Percentiles rank a stretch among this genome's conserved stretches.
Conservation (phyloP, 2,113 vertebrate species). For the Tiliqua scincoides region DNA sequence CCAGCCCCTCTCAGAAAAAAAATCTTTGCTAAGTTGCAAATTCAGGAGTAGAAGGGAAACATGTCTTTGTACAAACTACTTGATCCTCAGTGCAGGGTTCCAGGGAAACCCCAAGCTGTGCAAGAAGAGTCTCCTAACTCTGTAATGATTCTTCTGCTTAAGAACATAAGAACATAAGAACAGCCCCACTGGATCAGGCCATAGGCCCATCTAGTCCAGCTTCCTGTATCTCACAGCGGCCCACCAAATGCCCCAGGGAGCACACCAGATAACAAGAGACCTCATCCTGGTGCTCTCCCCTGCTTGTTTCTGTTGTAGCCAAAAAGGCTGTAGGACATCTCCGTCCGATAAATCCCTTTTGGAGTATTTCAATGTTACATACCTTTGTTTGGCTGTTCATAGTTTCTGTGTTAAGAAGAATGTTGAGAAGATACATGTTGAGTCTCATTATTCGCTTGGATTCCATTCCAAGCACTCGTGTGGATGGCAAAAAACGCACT, state of each 20-base stretch:
- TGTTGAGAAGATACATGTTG: no score
- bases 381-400: not conserved
- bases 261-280: no score
- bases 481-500: no score
- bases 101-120: not conserved
- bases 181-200: no score
- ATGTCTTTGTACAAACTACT: not conserved
- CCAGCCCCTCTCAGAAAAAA: not conserved
- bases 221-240: no score
- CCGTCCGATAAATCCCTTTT: not conserved
- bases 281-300: no score
- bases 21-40: not conserved
- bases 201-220: no score
- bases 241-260: no score
- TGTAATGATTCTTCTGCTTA: not conserved
- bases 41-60: not conserved
- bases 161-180: no score
- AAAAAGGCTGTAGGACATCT: not conserved
- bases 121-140: not conserved
- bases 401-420: not conserved
- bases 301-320: not conserved
- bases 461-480: no score
- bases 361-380: not conserved
- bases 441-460: no score
- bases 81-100: not conserved